phyloP scores from a whole-genome alignment of 2,797 vertebrate genomes.

The Propithecus perrieri region DNA sequence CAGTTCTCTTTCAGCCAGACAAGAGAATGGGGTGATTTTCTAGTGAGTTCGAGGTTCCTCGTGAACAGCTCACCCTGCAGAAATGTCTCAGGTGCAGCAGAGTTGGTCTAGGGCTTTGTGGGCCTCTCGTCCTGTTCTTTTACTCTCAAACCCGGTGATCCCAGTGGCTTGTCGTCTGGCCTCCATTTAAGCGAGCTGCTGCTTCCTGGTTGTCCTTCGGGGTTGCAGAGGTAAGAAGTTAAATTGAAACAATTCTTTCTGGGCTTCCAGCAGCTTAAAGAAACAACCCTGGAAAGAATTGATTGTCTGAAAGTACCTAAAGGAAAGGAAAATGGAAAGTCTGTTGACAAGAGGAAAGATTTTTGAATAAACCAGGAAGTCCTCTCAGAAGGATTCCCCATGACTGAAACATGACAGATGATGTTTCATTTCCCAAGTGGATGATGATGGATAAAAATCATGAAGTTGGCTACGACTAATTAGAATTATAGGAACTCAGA shows the following conservation, averaged over 20 bases:
- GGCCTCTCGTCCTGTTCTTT: neutral
- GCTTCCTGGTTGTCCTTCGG: neutral
- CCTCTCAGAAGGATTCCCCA: neutral
- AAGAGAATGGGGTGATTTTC: neutral
- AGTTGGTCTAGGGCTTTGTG: neutral
- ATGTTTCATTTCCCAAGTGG: conserved; percentile 40
- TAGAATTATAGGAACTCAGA: neutral
- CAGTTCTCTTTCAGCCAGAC: neutral
- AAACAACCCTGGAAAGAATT: neutral
- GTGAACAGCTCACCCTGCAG: neutral
- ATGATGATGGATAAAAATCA: neutral
- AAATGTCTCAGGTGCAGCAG: neutral
- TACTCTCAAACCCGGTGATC: neutral
- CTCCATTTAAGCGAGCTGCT: neutral
- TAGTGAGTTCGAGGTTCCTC: neutral
- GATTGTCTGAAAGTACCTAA: neutral
- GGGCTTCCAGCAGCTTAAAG: conserved; percentile 17
- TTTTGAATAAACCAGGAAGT: conserved; percentile 33
- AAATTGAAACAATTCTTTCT: conserved; percentile 23
- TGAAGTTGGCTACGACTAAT: neutral
- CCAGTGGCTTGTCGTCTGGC: neutral
- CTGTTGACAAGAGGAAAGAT: conserved; percentile 6
- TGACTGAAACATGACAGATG: neutral
- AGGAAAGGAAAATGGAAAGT: conserved; percentile 29
- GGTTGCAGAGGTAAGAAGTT: neutral